Base-by-base conservation (phyloP, 2,888 invertebrate genomes). In the Acanthosepion lycidas region DNA sequence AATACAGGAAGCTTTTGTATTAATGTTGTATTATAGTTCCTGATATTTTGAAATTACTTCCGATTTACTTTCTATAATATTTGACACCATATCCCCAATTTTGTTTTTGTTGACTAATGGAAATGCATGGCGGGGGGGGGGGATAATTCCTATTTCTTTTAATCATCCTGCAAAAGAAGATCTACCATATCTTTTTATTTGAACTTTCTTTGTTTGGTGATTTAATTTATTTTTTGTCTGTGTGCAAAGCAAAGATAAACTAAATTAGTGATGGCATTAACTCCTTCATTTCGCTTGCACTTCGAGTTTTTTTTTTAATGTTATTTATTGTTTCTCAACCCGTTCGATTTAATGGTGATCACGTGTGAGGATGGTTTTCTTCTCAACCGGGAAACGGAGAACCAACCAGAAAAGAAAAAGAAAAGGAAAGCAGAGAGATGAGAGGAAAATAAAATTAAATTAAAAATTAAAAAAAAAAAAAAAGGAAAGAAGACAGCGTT, bases 331-430 rank as follows among this genome's bases (percentile, higher is more conserved):
- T 78, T 78, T n/a, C n/a, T 78, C n/a, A 78, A 78, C 78, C 78
- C n/a, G n/a, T 78, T n/a, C n/a, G 78, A n/a, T 78, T 78, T 78
- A 78, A 78, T 78, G 78, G n/a, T 78, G n/a, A 78, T 78, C 78
- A 78, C 78, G 78, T 78, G 78, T 78, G 78, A n/a, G 78, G 78
- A 15, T n/a, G n/a, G n/a, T n/a, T 78, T 78, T n/a, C 78, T n/a
- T 78, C n/a, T n/a, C 12, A 78, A n/a, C 33, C n/a, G n/a, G 5
- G 18, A 33, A 78, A 18, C 33, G 18, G 18, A 33, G 9, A 78
- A 78, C n/a, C n/a, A 78, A 78, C n/a, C n/a, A 78, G 33, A 78
- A n/a, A 33, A 9, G 23, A n/a, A n/a, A 78, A 18, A 78, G 18
- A 33, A 78, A 5, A n/a, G 9, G n/a, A 78, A 28, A 12, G 64